Evolutionary conservation across 2,888 invertebrate species (phyloP).

Genomic region (Polydrusus cervinus): DNA sequence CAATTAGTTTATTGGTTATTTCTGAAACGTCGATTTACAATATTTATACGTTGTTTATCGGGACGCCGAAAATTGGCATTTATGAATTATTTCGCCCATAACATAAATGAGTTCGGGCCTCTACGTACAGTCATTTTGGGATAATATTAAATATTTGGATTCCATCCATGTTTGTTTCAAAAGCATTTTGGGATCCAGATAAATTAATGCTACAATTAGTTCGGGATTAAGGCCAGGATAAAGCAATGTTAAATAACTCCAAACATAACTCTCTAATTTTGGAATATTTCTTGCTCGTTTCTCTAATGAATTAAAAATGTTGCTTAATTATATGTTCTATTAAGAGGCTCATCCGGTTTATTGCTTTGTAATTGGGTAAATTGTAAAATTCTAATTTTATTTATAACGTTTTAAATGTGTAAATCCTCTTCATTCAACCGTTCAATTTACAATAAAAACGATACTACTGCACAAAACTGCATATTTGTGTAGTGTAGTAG

Average conservation of each 20-base stretch:
- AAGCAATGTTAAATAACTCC: neutral
- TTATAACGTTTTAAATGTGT: no score
- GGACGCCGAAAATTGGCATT: neutral
- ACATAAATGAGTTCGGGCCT: conserved; percentile 8
- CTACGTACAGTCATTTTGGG: neutral
- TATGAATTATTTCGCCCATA: conserved; percentile 13
- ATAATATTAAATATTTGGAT: conserved; percentile 7
- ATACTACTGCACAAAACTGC: no score
- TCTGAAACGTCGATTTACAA: conserved; percentile 6
- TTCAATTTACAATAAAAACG: no score
- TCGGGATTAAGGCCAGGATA: neutral
- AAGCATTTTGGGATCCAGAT: neutral
- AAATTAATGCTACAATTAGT: neutral
- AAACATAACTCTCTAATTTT: neutral
- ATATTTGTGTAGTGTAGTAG: no score
- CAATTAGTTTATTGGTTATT: conserved; percentile 16
- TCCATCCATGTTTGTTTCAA: neutral
- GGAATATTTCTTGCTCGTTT: no score
- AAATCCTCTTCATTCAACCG: no score
- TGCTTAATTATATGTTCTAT: no score
- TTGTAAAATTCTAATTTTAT: no score
- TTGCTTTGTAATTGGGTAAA: no score
- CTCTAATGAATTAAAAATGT: no score
- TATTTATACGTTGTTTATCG: conserved; percentile 20
- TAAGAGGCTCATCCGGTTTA: no score